These are phyloP conservation scores for Meiosimyza platycephala DNA, from an alignment of 2,888 invertebrate species.

Conservation along the genomic window DNA sequence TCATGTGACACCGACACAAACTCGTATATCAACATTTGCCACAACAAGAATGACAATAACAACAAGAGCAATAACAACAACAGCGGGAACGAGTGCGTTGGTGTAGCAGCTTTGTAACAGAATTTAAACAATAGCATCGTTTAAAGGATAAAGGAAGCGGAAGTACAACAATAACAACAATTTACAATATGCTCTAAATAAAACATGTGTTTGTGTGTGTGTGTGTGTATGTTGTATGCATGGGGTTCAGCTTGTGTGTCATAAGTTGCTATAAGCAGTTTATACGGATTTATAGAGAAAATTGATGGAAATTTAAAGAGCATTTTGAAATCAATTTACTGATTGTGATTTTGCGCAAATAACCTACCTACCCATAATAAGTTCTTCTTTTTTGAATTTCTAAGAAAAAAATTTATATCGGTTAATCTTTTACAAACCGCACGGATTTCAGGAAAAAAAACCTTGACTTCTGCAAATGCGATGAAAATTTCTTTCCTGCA, in stretches of 20 bases:
- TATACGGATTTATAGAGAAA: neutral
- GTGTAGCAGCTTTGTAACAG: neutral
- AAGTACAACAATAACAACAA: slow-evolving; percentile 20
- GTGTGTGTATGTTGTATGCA: neutral
- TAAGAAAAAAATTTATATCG: no score
- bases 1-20: slow-evolving; percentile 17
- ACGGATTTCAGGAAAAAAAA: no score
- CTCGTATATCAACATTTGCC: slow-evolving; percentile 10
- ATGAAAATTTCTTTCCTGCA: no score
- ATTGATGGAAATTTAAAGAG: no score
- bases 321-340: no score
- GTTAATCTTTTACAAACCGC: no score
- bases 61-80: neutral
- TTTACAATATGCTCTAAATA: slow-evolving; percentile 10
- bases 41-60: neutral
- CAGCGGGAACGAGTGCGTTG: neutral
- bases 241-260: neutral
- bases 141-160: slow-evolving; percentile 6
- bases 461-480: no score
- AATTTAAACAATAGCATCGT: slow-evolving; percentile 22
- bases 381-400: no score
- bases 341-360: no score
- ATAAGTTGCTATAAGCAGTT: slow-evolving; percentile 11
- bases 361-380: no score
- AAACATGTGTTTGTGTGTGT: neutral